These are phyloP conservation scores for Acanthacorydalis orientalis DNA, from an alignment of 2,888 invertebrate species.

Conservation along the genomic window DNA sequence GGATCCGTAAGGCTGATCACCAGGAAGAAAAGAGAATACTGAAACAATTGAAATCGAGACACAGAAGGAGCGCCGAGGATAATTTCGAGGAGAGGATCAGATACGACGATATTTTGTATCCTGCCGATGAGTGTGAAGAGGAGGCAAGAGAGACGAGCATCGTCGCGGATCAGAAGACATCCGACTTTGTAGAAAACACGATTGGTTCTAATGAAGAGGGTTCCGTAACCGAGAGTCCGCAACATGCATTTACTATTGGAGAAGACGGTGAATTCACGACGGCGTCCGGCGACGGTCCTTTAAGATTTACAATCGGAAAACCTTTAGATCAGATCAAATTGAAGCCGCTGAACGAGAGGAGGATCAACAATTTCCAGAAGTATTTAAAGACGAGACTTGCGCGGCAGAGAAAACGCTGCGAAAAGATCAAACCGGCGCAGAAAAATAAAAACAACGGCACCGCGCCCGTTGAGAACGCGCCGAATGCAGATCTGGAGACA, in stretches of 20 bases:
- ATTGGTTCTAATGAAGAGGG: background rate
- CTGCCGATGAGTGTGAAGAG: too few relatives aligned
- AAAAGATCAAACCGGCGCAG: background rate
- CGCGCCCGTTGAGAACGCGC: background rate
- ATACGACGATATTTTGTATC: background rate
- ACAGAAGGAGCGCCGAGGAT: background rate
- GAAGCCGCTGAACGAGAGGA: slow-evolving; percentile 9
- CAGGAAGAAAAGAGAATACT: background rate
- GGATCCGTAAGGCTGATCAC: background rate
- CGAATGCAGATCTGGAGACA: background rate
- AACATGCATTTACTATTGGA: background rate
- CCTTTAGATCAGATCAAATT: slow-evolving; percentile 7
- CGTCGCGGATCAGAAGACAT: too few relatives aligned
- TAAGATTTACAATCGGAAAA: slow-evolving; percentile 4
- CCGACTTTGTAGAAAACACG: too few relatives aligned
- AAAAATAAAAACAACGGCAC: too few relatives aligned
- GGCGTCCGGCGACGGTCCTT: background rate
- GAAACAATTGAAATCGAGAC: background rate
- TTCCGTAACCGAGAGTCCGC: background rate
- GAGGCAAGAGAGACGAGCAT: too few relatives aligned
- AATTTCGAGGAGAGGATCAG: background rate
- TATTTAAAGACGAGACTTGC: slow-evolving; percentile 12
- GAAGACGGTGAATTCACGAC: background rate
- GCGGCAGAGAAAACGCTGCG: slow-evolving; percentile 9
- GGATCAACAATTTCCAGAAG: slow-evolving; percentile 9